A percentile compares a stretch with the other conserved stretches of the same genome.
Evolutionary conservation across 2,888 invertebrate species (phyloP).

Genomic region (Stenotaenia linearis): DNA sequence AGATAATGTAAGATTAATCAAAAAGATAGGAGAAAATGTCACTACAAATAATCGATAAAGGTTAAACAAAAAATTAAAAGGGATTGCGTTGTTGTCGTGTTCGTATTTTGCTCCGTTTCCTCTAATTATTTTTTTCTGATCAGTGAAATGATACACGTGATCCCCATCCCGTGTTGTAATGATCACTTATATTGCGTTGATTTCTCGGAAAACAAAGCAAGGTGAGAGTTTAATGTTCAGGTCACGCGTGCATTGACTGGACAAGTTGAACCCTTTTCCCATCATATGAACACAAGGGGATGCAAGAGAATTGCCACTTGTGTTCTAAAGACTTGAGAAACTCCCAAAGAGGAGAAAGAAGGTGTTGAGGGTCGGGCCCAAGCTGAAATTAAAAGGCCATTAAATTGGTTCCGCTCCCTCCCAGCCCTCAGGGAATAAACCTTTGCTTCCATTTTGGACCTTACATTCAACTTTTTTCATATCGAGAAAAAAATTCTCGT

Average conservation of each 20-base stretch:
- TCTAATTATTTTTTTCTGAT: not conserved
- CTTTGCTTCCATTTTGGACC: not conserved
- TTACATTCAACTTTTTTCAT: not conserved
- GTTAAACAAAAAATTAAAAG: not conserved
- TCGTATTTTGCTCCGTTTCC: not conserved
- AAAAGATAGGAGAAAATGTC: not conserved
- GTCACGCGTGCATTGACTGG: not conserved
- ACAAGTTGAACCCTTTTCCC: not conserved
- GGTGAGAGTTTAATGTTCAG: not conserved
- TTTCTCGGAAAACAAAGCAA: not conserved
- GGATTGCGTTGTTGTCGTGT: not conserved
- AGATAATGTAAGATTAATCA: not conserved
- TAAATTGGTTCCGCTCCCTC: not conserved
- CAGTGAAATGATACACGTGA: not conserved
- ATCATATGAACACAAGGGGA: not conserved
- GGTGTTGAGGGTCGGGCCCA: not conserved
- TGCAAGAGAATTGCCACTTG: not conserved
- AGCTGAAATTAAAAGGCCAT: slow-evolving; percentile 24
- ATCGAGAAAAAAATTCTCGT: not conserved
- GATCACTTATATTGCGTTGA: not conserved
- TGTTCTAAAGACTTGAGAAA: not conserved
- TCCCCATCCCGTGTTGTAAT: not conserved
- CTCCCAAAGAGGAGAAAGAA: not conserved
- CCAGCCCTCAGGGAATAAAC: not conserved
- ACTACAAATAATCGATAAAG: not conserved